Evolutionary conservation across 2,888 invertebrate species (phyloP).

Genomic region (Zygaena filipendulae): DNA sequence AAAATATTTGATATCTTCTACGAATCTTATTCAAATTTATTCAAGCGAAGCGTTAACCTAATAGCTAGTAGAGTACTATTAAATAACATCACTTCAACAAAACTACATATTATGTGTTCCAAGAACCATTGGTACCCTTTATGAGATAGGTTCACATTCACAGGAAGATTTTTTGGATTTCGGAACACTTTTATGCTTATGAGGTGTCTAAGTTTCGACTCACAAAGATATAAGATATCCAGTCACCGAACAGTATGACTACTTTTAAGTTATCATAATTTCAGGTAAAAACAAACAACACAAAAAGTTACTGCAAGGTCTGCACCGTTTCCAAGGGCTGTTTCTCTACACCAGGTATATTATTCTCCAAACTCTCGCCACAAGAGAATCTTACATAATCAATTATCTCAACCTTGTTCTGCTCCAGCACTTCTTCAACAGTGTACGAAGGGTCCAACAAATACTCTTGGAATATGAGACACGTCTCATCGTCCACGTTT

Average conservation of each 20-base stretch:
- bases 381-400: constrained; percentile 91
- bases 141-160: too few relatives aligned
- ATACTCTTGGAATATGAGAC: constrained; percentile 89
- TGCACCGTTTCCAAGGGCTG: constrained; percentile 69
- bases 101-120: too few relatives aligned
- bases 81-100: too few relatives aligned
- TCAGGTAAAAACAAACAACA: constrained; percentile 10
- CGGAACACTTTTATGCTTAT: too few relatives aligned
- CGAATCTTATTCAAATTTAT: too few relatives aligned
- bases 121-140: too few relatives aligned
- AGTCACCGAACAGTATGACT: neutral
- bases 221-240: neutral
- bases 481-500: constrained; percentile 79
- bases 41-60: too few relatives aligned
- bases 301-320: constrained; percentile 65
- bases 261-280: constrained; percentile 13
- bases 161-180: too few relatives aligned
- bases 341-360: constrained; percentile 53
- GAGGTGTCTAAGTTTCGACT: too few relatives aligned
- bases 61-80: too few relatives aligned
- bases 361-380: constrained; percentile 72
- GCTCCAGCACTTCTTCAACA: constrained; percentile 77
- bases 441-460: constrained; percentile 80
- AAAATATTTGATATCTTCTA: too few relatives aligned
- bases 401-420: constrained; percentile 73